Base-by-base conservation (phyloP, 2,113 vertebrate genomes). In the Silurus meridionalis region DNA sequence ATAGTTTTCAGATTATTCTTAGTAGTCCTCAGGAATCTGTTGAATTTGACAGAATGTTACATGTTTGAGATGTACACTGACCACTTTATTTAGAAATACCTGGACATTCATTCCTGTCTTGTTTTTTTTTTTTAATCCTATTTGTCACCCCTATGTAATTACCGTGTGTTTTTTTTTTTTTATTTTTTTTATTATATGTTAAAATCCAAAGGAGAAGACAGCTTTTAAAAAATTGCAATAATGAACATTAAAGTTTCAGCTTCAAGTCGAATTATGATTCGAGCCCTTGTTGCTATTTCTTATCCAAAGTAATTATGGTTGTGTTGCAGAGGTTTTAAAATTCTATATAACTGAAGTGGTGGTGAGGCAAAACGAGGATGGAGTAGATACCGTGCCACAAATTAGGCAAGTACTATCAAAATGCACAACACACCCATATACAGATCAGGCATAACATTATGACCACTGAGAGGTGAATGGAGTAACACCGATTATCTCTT, bases 291-390 rank as follows among this genome's bases (percentile, higher is more conserved):
- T n/a, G 7, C 23, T 8, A 13, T 72, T 14, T 72, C 53, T 63
- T 4, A 28, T 8, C 6, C 17, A 28, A 86, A 37, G 64, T 25
- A 77, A n/a, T 55, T 66, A 82, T 77, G 58, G 7, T 64, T 90
- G 53, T 74, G 78, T 93, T 95, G 82, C 91, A 99, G 98, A 92
- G 84, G 95, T 93, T 8, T 82, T 96, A 89, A 98, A 97, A 87
- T 95, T 98, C 84, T 99, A 97, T 91, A 87, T 97, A 91, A 99
- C 97, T 0, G 97, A 99, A 93, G 92, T 99, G 89, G 90, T 95
- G 88, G 93, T 97, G 92, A 95, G 90, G 58, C 92, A 91, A 0
- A 91, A 89, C 74, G 92, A 93, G 72, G 91, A 93, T 88, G 83
- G 69, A 55, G 75, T 85, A 15, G 71, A 84, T 83, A 95, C 96